These are phyloP conservation scores for Polydesmus complanatus DNA, from an alignment of 2,888 invertebrate genomes.

Conservation along the genomic window DNA sequence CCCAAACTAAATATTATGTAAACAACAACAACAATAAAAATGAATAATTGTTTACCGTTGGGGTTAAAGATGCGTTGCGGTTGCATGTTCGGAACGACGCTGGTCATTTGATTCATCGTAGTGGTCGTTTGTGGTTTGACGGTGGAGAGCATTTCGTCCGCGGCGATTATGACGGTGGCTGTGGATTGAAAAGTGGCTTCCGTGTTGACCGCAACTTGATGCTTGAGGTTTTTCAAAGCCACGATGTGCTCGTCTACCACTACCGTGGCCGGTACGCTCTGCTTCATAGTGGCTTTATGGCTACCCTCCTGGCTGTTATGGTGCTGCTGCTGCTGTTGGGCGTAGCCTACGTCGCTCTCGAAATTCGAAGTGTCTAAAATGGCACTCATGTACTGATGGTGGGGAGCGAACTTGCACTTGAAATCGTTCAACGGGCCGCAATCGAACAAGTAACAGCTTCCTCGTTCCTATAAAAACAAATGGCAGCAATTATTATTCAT, in stretches of 20 bases:
- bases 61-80: no score
- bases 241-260: slow-evolving; percentile 6
- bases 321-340: not conserved
- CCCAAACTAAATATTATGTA: no score
- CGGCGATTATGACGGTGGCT: slow-evolving; percentile 3
- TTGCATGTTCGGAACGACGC: no score
- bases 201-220: slow-evolving; percentile 42
- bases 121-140: not conserved
- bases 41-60: no score
- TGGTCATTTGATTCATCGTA: no score
- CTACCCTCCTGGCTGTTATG: not conserved
- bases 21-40: no score
- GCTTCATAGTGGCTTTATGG: slow-evolving; percentile 37
- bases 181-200: slow-evolving; percentile 5
- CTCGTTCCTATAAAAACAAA: slow-evolving; percentile 31
- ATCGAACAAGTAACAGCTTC: slow-evolving; percentile 80
- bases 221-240: slow-evolving; percentile 45
- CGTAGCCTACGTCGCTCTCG: not conserved
- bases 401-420: slow-evolving; percentile 80
- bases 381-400: slow-evolving; percentile 75
- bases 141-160: not conserved
- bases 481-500: slow-evolving; percentile 3
- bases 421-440: slow-evolving; percentile 82
- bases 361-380: slow-evolving; percentile 41
- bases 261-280: slow-evolving; percentile 53